Base-by-base conservation (phyloP, 2,888 invertebrate genomes). In the Ennomos fuscantarius region DNA sequence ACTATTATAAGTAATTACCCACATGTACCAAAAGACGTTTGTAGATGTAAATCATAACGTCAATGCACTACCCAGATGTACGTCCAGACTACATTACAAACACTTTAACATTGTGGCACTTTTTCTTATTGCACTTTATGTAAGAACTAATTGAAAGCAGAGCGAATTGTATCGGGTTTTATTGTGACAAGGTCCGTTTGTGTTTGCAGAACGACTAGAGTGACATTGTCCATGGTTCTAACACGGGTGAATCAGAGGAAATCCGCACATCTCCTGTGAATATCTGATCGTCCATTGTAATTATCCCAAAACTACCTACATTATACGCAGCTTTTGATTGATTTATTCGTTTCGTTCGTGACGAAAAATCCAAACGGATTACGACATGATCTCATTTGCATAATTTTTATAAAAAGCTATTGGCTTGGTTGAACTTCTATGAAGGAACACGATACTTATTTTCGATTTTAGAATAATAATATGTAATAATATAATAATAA, bases 231-330 rank as follows among this genome's bases (percentile, higher is more conserved):
- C 48, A 41, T 36, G 46, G 65, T 66, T 59, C 68, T 55, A 59
- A 60, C n/a, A 68, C 74, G 73, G 75, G 75, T 75, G 75, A 76
- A 73, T 78, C 78, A 66, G 74, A 86, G 86, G 86, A 86, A 79
- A 84, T 86, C 86, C 86, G 84, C 76, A 46, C 52, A 43, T 42
- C 54, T 56, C 76, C 73, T 62, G 78, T 84, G 86, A 84, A 86
- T 87, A 84, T 80, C 72, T 79, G 77, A 86, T 72, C 61, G 24
- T 31, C 65, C 72, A 81, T 84, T 83, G 84, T 84, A 74, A 63
- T 47, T 12, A 15, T 51, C 34, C 50, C 34, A n/a, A 57, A 43
- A 47, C n/a, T n/a, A n/a, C n/a, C 43, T 44, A 37, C 39, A 43
- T 15, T 13, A 35, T 46, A 34, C 2, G 39, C 41, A 6, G n/a